Evolutionary conservation across 2,113 vertebrate species (phyloP).

Genomic region (Apteryx owenii): DNA sequence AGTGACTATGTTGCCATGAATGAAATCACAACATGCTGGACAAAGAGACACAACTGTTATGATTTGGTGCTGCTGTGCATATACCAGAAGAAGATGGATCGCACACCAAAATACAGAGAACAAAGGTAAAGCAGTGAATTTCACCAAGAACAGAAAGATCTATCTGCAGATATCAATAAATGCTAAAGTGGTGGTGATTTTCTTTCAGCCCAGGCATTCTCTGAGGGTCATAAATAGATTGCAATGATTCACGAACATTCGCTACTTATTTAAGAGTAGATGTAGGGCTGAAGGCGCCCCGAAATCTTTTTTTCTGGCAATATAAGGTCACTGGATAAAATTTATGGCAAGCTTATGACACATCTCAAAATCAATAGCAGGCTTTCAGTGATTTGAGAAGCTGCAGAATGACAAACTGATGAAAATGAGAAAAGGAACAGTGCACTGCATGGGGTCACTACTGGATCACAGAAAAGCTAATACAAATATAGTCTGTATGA

Average conservation of each 20-base stretch:
- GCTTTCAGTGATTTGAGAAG: conserved; percentile 13
- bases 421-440: not conserved
- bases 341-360: not conserved
- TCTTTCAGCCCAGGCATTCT: not conserved
- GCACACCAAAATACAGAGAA: not conserved
- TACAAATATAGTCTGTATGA: not conserved
- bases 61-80: not conserved
- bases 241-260: not conserved
- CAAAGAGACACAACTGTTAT: not conserved
- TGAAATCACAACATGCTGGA: not conserved
- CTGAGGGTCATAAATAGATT: not conserved
- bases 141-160: not conserved
- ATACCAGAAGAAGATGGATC: not conserved
- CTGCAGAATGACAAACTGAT: conserved; percentile 25
- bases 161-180: not conserved
- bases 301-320: not conserved
- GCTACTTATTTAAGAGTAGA: not conserved
- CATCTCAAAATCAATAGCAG: conserved; percentile 15
- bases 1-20: not conserved
- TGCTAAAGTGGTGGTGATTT: not conserved
- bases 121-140: not conserved
- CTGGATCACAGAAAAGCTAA: not conserved
- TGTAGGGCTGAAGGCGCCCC: not conserved
- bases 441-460: not conserved
- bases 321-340: not conserved